Percentiles rank a stretch among this genome's conserved stretches.
These are phyloP conservation scores for Piprites chloris DNA, from an alignment of 2,113 vertebrate genomes.

Conservation along the genomic window DNA sequence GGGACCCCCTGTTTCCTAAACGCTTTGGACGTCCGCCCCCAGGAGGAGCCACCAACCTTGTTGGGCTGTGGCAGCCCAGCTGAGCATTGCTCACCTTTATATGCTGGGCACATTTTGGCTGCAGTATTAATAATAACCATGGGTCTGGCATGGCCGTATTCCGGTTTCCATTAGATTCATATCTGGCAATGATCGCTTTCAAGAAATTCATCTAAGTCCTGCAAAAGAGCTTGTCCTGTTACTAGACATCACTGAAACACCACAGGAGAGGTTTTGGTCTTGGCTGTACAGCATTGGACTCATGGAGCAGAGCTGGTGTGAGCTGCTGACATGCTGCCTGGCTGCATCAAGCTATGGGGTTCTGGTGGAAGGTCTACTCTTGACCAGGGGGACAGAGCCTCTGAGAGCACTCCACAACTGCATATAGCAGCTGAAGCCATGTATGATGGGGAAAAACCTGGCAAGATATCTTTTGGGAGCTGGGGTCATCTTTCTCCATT, in stretches of 20 bases:
- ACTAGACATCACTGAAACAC: neutral
- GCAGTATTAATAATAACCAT: neutral
- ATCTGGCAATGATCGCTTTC: neutral
- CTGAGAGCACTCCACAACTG: neutral
- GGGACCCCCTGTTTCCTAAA: neutral
- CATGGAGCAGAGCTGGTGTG: neutral
- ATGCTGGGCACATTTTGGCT: neutral
- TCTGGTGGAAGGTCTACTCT: fast-evolving
- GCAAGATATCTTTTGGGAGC: neutral
- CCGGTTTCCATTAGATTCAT: neutral
- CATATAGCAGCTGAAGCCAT: neutral
- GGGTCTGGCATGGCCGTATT: neutral
- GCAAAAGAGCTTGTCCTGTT: neutral
- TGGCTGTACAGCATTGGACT: neutral
- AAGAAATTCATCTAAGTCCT: neutral
- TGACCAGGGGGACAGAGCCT: neutral
- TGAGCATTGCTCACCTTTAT: neutral
- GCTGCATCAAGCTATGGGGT: neutral
- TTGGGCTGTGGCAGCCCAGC: fast-evolving
- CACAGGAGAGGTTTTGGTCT: neutral
- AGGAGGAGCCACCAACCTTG: neutral
- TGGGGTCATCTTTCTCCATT: neutral
- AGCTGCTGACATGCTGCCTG: neutral
- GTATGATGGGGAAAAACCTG: neutral
- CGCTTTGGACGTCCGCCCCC: neutral